A percentile compares a stretch with the other conserved stretches of the same genome.
Evolutionary conservation across 2,113 vertebrate species (phyloP).

Genomic region (Prunella himalayana): DNA sequence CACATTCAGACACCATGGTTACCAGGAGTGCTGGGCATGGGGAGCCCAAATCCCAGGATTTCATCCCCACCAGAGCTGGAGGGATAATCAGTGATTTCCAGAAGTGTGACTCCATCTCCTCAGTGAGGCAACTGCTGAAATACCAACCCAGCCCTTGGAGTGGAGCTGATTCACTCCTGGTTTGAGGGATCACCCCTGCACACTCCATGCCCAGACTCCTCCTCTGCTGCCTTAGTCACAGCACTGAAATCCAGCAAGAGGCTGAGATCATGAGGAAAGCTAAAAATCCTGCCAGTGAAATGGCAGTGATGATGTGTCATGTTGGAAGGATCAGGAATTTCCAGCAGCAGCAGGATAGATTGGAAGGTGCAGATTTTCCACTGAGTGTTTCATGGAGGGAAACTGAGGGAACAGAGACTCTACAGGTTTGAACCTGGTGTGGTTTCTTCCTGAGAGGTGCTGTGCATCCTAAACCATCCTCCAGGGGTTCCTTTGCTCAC

Average conservation of each 20-base stretch:
- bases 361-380: neutral
- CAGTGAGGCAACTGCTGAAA: neutral
- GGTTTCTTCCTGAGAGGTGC: neutral
- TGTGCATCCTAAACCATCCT: neutral
- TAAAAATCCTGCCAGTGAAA: neutral
- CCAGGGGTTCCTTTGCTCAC: neutral
- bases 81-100: neutral
- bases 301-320: neutral
- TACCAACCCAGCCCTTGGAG: neutral
- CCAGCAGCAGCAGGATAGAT: neutral
- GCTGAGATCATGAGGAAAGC: neutral
- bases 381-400: neutral
- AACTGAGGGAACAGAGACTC: neutral
- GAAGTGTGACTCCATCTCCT: neutral
- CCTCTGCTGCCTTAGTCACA: neutral
- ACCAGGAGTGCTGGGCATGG: neutral
- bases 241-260: neutral
- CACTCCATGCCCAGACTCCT: rapidly evolving
- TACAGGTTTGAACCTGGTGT: no score
- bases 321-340: neutral
- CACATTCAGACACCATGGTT: neutral
- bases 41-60: neutral
- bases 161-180: neutral
- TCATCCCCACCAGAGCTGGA: neutral
- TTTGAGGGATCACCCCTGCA: neutral